Evolutionary conservation across 2,113 vertebrate species (phyloP).

Genomic region (Saguinus midas): DNA sequence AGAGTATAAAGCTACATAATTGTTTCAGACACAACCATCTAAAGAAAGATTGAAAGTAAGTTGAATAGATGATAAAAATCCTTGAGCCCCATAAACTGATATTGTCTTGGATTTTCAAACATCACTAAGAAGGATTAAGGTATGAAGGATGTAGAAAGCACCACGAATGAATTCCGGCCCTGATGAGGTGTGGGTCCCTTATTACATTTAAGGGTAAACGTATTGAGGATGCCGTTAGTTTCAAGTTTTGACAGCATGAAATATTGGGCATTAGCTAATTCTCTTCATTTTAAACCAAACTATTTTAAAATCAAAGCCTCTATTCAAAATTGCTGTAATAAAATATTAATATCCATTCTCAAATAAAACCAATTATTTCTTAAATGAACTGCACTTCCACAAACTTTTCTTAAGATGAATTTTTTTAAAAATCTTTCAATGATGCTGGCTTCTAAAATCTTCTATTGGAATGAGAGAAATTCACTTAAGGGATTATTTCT

Average conservation of each 20-base stretch:
- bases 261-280: neutral
- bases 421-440: neutral
- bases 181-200: neutral
- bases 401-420: neutral
- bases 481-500: slow-evolving; percentile 60
- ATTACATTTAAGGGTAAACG: neutral
- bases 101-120: neutral
- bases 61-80: neutral
- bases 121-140: neutral
- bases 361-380: slow-evolving; percentile 32
- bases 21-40: neutral
- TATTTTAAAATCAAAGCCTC: slow-evolving; percentile 16
- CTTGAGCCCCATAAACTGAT: neutral
- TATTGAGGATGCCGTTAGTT: neutral
- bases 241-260: neutral
- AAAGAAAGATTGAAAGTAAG: neutral
- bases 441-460: slow-evolving; percentile 36
- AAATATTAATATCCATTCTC: slow-evolving; percentile 35
- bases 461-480: slow-evolving; percentile 35
- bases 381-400: slow-evolving; percentile 36
- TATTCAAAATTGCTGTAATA: neutral
- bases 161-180: neutral
- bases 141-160: neutral
- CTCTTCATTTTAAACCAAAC: neutral
- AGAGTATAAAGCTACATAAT: neutral